These are phyloP conservation scores for Liolophura sinensis DNA, from an alignment of 1,140 invertebrate species.

Conservation along the genomic window DNA sequence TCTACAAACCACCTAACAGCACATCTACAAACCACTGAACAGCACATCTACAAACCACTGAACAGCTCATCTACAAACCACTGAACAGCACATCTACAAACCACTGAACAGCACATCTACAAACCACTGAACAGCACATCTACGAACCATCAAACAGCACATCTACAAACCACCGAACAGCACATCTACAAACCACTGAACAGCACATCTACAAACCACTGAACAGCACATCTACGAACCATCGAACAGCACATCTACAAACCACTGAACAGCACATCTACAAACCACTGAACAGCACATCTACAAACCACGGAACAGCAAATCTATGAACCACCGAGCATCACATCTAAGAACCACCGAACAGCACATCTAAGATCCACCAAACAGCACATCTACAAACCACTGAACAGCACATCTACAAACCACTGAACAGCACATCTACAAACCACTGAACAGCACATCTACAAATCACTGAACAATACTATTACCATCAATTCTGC, in stretches of 20 bases:
- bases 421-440: slow-evolving; percentile 5
- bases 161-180: too few species aligned
- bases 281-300: too few species aligned
- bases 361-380: slow-evolving; percentile 7
- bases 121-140: slow-evolving; percentile 7
- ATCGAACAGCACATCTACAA: slow-evolving; percentile 5
- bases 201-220: slow-evolving; percentile 39
- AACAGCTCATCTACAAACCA: slow-evolving; percentile 38
- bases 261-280: slow-evolving; percentile 6
- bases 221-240: too few species aligned
- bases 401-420: too few species aligned
- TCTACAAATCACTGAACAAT: not conserved
- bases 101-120: slow-evolving; percentile 4
- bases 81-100: too few species aligned
- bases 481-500: too few species aligned
- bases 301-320: too few species aligned
- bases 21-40: too few species aligned
- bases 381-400: slow-evolving; percentile 39
- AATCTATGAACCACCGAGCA: slow-evolving; percentile 6
- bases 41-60: slow-evolving; percentile 8
- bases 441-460: slow-evolving; percentile 7
- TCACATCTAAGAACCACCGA: not conserved
- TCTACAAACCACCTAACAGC: slow-evolving; percentile 50
- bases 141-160: too few species aligned
- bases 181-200: slow-evolving; percentile 10